Base-by-base conservation (phyloP, 2,888 invertebrate species). In the Mimas tiliae region DNA sequence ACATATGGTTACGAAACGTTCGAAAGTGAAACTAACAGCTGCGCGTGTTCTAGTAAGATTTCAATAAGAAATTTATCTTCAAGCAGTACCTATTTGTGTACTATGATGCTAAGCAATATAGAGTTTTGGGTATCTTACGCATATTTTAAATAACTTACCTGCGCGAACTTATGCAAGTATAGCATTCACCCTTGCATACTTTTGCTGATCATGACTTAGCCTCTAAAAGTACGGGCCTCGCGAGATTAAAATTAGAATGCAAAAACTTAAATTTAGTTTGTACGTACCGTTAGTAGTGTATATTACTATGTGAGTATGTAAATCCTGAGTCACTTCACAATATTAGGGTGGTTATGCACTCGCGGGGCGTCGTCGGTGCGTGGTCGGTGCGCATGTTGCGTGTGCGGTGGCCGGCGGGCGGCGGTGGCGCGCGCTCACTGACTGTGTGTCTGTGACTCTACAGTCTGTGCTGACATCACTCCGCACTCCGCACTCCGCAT, bases 241-340 rank as follows among this genome's bases (percentile, higher is more conserved):
- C 27, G 27, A 27, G 4, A 27, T 27, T 4, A 4, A 14, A 65
- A 83, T 81, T 83, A 82, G 80, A 14, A 14, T 45, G 1, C 42
- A 42, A 42, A 42, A 42, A 42, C 12, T 14, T 45, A 11, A 14
- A 1, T 11, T 2, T 1, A 4, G 63, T 55, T 33, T 52, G 21
- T 34, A 74, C 82, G 84, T 78, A 89, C 88, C 80, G 78, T 74
- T 72, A 27, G 12, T 65, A 47, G 65, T 67, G 67, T 70, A 69
- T 74, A 71, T 64, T 68, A 65, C 63, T 68, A 65, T 68, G 67
- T 67, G 68, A n/a, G 71, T 70, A 68, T 72, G 75, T 72, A 74
- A 88, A 90, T 91, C 90, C 90, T 84, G 79, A 72, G 75, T 89
- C 92, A 92, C 92, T 91, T 88, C 90, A 92, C 90, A 83, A 79